These are phyloP conservation scores for Aphrophora alni DNA, from an alignment of 2,888 invertebrate species.

Conservation along the genomic window DNA sequence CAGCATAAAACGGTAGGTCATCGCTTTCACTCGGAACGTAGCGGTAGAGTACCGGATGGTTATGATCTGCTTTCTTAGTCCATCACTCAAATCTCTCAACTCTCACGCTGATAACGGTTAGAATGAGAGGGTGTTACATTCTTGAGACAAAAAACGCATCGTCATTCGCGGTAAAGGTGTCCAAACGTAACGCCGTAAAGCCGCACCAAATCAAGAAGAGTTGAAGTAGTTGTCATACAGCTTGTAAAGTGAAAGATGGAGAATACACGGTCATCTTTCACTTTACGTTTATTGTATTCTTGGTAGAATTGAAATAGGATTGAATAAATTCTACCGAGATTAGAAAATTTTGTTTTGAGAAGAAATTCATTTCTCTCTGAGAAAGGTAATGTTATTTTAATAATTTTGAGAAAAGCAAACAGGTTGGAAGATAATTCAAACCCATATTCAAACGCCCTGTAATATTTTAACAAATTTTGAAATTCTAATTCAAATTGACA, in stretches of 20 bases:
- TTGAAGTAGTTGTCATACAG: not conserved
- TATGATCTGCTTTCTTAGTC: not conserved
- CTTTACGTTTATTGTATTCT: not conserved
- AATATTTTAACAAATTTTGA: no score
- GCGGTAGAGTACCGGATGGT: not conserved
- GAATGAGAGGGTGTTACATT: not conserved
- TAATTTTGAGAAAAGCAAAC: no score
- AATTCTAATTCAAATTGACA: no score
- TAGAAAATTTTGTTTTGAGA: no score
- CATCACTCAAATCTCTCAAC: not conserved
- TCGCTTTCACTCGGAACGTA: not conserved
- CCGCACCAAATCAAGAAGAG: not conserved
- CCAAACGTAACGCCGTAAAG: not conserved
- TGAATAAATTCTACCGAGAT: no score
- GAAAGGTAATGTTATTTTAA: no score
- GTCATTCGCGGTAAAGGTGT: constrained; percentile 9
- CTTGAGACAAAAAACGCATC: not conserved
- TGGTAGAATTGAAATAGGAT: no score
- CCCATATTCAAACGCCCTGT: no score
- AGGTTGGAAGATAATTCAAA: no score
- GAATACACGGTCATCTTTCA: not conserved
- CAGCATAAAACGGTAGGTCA: no score
- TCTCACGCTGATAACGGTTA: not conserved
- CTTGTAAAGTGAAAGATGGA: not conserved
- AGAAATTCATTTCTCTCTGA: no score